Conservation (phyloP, 2,888 invertebrate genomes). For the Lissonota sp. region DNA sequence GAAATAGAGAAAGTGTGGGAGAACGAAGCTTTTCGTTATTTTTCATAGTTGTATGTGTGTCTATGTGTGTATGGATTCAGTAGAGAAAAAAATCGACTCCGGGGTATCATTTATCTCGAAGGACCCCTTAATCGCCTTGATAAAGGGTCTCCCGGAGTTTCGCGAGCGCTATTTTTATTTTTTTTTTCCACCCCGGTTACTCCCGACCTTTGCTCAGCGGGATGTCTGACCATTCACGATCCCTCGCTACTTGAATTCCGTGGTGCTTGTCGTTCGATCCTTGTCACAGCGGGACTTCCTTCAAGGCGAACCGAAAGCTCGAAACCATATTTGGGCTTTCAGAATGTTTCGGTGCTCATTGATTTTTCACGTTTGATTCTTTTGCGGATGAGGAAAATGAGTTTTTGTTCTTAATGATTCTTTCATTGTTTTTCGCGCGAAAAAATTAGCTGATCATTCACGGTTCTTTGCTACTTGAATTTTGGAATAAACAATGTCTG, state of each 20-base stretch:
- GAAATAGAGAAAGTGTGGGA: not conserved
- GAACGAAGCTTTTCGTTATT: not conserved
- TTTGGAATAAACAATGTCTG: too few species aligned
- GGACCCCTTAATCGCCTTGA: constrained; percentile 55
- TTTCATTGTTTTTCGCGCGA: too few species aligned
- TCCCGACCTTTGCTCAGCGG: constrained; percentile 39
- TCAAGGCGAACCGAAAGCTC: not conserved
- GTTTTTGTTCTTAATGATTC: too few species aligned
- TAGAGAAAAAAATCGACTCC: constrained; percentile 20
- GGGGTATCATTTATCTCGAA: constrained; percentile 53
- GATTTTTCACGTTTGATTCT: too few species aligned
- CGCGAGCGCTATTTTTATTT: constrained; percentile 11
- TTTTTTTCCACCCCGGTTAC: constrained; percentile 4
- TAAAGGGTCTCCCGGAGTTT: constrained; percentile 21
- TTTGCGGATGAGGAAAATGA: too few species aligned
- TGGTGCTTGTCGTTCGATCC: constrained; percentile 36
- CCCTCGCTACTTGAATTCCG: constrained; percentile 34
- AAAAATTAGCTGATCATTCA: too few species aligned
- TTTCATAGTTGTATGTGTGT: not conserved
- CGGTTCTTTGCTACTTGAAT: too few species aligned
- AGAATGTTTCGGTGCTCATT: too few species aligned
- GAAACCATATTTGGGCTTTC: too few species aligned
- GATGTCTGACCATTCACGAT: constrained; percentile 52
- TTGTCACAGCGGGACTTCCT: constrained; percentile 40
- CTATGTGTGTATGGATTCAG: not conserved